Evolutionary conservation across 2,113 vertebrate genomes (phyloP).

Genomic region (Motacilla alba): DNA sequence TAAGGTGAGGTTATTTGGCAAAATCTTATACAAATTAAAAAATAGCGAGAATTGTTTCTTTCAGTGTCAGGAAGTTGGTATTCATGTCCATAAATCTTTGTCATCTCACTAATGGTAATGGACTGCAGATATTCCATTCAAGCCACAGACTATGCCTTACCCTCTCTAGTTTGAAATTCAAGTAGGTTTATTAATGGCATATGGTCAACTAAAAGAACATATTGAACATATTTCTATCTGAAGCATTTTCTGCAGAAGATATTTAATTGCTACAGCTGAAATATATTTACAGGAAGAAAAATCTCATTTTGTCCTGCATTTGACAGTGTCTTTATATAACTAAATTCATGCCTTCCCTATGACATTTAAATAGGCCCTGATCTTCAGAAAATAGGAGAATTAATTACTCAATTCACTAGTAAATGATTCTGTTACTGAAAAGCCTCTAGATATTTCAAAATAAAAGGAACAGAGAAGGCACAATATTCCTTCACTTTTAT

Average conservation of each 20-base stretch:
- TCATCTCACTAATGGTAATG: background rate
- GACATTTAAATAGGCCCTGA: background rate
- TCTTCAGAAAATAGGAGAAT: conserved; percentile 6
- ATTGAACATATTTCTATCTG: background rate
- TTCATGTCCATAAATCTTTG: background rate
- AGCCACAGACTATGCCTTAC: background rate
- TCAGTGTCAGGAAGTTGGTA: background rate
- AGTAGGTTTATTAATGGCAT: background rate
- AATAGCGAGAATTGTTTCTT: background rate
- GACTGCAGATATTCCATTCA: background rate
- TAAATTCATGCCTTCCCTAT: background rate
- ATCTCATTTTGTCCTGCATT: background rate
- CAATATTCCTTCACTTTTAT: background rate
- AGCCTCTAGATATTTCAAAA: background rate
- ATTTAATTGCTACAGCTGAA: background rate
- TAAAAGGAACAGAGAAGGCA: background rate
- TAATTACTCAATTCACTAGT: background rate
- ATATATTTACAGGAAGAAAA: background rate
- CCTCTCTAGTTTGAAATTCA: background rate
- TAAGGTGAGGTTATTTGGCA: background rate
- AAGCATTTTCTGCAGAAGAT: background rate
- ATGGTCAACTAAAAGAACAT: background rate
- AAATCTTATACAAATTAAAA: background rate
- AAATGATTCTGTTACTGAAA: background rate
- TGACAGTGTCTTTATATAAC: background rate